A percentile compares a stretch with the other conserved stretches of the same genome.
Conservation (phyloP, 2,888 invertebrate genomes). For the Lordiphosa fenestrarum region DNA sequence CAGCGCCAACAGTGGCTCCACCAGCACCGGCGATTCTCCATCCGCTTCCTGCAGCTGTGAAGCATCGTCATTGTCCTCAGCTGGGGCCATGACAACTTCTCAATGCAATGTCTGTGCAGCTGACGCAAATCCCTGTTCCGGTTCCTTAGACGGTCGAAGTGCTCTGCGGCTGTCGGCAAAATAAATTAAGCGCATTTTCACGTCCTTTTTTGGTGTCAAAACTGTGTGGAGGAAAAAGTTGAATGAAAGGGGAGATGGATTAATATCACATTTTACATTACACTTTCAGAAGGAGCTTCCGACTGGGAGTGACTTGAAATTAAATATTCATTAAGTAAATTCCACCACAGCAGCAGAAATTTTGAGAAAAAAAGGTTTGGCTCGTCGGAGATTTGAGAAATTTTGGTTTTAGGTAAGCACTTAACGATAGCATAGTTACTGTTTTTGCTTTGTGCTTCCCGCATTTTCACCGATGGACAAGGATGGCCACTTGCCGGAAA, state of each 20-base stretch:
- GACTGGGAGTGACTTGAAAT: too few relatives aligned
- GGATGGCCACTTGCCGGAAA: too few relatives aligned
- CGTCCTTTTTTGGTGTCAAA: constrained; percentile 16
- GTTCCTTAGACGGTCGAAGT: constrained; percentile 30
- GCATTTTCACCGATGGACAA: too few relatives aligned
- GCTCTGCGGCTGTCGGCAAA: constrained; percentile 31
- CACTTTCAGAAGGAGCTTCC: too few relatives aligned
- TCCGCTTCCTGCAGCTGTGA: constrained; percentile 54
- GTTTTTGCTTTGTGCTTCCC: too few relatives aligned
- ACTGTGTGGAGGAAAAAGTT: constrained; percentile 13
- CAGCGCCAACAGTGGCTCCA: constrained; percentile 53
- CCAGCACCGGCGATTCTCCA: constrained; percentile 41
- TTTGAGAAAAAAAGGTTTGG: too few relatives aligned
- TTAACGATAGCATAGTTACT: too few relatives aligned
- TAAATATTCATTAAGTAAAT: too few relatives aligned
- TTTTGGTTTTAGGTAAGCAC: too few relatives aligned
- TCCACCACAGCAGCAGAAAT: too few relatives aligned
- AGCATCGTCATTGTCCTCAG: constrained; percentile 67
- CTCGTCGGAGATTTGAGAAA: too few relatives aligned
- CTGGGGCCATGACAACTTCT: constrained; percentile 42
- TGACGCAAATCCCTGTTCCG: constrained; percentile 37
- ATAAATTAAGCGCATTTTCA: constrained; percentile 51
- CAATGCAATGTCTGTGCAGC: constrained; percentile 43
- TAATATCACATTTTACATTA: too few relatives aligned
- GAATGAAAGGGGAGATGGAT: constrained; percentile 6